These are phyloP conservation scores for Pelmatolapia mariae DNA, from an alignment of 2,113 vertebrate genomes.

Conservation along the genomic window DNA sequence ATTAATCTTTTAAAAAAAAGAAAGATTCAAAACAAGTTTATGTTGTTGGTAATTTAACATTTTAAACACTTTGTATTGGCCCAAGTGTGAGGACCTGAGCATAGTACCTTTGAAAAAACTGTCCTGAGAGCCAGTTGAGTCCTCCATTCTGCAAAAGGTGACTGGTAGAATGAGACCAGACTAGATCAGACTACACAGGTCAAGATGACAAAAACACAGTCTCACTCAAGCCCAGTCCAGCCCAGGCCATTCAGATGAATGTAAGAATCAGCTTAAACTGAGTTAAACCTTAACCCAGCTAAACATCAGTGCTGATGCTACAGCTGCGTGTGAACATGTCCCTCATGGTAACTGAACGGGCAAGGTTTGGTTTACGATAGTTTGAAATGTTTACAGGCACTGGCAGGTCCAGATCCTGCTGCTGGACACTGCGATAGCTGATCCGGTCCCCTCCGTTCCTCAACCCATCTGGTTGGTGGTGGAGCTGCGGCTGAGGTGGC, in stretches of 20 bases:
- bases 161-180: slow-evolving; percentile 4
- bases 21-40: background rate
- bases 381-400: slow-evolving; percentile 70
- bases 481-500: slow-evolving; percentile 76
- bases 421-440: slow-evolving; percentile 79
- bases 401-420: slow-evolving; percentile 82
- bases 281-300: background rate
- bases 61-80: slow-evolving; percentile 5
- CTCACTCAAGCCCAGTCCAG: background rate
- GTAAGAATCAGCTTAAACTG: background rate
- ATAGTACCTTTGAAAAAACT: slow-evolving; percentile 42
- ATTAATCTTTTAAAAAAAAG: background rate
- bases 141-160: slow-evolving; percentile 21
- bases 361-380: slow-evolving; percentile 87
- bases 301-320: slow-evolving; percentile 96
- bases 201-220: slow-evolving; percentile 11
- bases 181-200: background rate
- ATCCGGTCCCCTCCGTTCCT: slow-evolving; percentile 82
- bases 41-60: slow-evolving; percentile 6
- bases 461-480: slow-evolving; percentile 72
- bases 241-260: background rate
- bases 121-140: slow-evolving; percentile 55
- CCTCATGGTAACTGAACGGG: slow-evolving; percentile 89
- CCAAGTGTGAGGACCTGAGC: slow-evolving; percentile 31
- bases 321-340: slow-evolving; percentile 93